Evolutionary conservation across 2,888 invertebrate genomes (phyloP).

Genomic region (Dynastes maya): DNA sequence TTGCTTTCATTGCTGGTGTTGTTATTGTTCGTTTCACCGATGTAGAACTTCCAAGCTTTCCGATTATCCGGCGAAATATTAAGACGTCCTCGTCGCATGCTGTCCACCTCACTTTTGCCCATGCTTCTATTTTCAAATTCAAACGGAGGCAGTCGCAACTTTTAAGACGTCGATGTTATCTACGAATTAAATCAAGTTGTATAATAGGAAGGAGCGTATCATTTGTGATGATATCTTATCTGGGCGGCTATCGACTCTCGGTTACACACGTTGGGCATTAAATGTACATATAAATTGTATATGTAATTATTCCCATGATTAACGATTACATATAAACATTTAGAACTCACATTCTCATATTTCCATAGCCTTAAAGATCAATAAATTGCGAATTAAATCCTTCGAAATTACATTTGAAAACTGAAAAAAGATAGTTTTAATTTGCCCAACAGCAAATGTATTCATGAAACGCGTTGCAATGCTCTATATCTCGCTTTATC

Average conservation of each 20-base stretch:
- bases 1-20: not conserved
- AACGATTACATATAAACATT: not conserved
- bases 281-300: not conserved
- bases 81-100: conserved; percentile 42
- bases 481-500: not conserved
- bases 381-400: not conserved
- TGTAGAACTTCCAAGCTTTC: conserved; percentile 36
- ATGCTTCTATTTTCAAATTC: not conserved
- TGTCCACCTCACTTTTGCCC: conserved; percentile 51
- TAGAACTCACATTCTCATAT: not conserved
- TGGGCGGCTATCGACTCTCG: not conserved
- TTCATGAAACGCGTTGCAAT: not conserved
- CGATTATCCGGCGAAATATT: conserved; percentile 22
- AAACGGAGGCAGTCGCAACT: not conserved
- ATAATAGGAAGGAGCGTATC: conserved; percentile 13
- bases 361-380: not conserved
- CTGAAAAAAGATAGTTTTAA: not conserved
- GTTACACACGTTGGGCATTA: not conserved
- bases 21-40: conserved; percentile 27
- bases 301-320: not conserved
- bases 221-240: not conserved
- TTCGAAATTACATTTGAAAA: not conserved
- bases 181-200: conserved; percentile 5
- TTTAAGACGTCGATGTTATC: conserved; percentile 10
- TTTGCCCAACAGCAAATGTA: not conserved